These are phyloP conservation scores for Hapalemur alaotrensis DNA, from an alignment of 2,797 vertebrate species.

Conservation along the genomic window DNA sequence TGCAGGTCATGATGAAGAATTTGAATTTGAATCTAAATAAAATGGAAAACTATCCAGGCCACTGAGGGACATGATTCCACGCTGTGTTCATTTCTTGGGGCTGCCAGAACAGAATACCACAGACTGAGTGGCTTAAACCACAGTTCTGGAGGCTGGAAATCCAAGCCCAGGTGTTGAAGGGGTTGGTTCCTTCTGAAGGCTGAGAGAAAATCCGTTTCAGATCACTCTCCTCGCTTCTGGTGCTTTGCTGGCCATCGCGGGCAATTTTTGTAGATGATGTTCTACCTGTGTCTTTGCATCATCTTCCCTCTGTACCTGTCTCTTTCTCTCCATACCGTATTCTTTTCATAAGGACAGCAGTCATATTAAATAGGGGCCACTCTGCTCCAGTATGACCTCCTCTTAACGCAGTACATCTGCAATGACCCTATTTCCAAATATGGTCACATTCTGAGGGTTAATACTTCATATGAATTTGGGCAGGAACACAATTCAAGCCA, in stretches of 20 bases:
- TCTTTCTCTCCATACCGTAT: neutral
- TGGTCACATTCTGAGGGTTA: neutral
- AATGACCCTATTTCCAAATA: neutral
- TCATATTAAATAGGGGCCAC: neutral
- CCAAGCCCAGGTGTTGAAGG: neutral
- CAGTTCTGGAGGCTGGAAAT: neutral
- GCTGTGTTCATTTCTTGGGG: neutral
- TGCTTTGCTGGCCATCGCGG: neutral
- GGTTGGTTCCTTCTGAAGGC: neutral
- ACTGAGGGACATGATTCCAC: neutral
- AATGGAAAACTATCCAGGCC: neutral
- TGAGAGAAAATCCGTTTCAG: neutral
- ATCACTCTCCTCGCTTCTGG: neutral
- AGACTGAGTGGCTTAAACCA: neutral
- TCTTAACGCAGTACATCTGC: neutral
- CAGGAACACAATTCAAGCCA: neutral
- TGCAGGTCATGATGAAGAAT: neutral
- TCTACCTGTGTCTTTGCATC: neutral
- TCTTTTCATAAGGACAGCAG: neutral
- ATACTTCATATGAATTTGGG: neutral
- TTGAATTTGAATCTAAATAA: constrained; percentile 18
- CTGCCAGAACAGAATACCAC: neutral
- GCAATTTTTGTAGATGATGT: neutral
- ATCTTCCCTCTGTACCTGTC: neutral
- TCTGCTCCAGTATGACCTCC: neutral